Base-by-base conservation (phyloP, 2,113 vertebrate genomes). In the Python bivittatus region DNA sequence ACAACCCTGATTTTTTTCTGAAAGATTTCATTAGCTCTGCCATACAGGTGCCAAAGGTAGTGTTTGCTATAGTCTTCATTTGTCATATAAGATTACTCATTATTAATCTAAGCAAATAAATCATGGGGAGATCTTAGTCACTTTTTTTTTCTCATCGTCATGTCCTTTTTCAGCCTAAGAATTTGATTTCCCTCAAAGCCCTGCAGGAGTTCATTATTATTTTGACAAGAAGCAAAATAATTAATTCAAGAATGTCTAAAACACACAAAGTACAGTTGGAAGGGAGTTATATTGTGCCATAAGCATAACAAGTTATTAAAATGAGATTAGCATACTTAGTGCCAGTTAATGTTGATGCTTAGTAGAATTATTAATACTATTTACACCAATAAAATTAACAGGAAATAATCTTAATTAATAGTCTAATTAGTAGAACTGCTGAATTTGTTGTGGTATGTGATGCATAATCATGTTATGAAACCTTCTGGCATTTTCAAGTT, bases 301-400 rank as follows among this genome's bases (percentile, higher is more conserved):
- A 84, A 96, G 92, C 91, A 79, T 94, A 91, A 90, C 85, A 94
- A 95, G 91, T 95, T 86, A 88, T 93, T 92, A 83, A 33, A 93
- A n/a, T 94, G 89, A 95, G 72, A 91, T 92, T 87, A 54, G 94
- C 91, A 53, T 84, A 42, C 84, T n/a, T 33, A 1, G 57, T 94
- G 95, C 94, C 95, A 94, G 91, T 96, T 93, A 58, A 90, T 91
- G 90, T 90, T 94, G 95, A 94, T 0, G 12, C 91, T 93, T 91
- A 57, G 42, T 92, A 90, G 93, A 93, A 84, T 95, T 94, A 95
- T 94, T 95, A 85, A 58, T 61, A n/a, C 3, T 68, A 93, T 95
- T 96, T 94, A 92, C 94, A 94, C 94, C 95, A 95, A 92, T 93
- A 93, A 92, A 61, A 93, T 95, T 90, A 95, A 92, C 54, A 91